A percentile compares a stretch with the other conserved stretches of the same genome.
Evolutionary conservation across 2,113 vertebrate genomes (phyloP).

Genomic region (Brachyistius frenatus): DNA sequence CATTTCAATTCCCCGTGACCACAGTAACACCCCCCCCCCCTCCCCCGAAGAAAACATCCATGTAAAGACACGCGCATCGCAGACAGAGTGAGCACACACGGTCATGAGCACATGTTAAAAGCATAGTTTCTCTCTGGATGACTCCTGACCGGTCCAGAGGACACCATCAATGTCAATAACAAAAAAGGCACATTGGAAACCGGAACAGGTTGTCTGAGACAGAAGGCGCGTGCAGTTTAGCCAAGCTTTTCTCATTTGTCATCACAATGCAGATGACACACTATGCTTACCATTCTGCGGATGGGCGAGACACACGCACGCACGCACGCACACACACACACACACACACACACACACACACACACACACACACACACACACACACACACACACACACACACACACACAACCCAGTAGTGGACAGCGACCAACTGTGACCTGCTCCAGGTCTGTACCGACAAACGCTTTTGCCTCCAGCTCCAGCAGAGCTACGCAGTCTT

Average conservation of each 20-base stretch:
- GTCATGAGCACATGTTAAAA: slow-evolving; percentile 21
- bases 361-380: background rate
- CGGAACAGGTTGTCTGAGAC: slow-evolving; percentile 10
- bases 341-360: no score
- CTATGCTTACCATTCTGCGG: slow-evolving; percentile 76
- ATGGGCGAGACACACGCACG: slow-evolving; percentile 25
- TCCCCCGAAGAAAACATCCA: slow-evolving; percentile 10
- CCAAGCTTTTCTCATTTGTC: slow-evolving; percentile 20
- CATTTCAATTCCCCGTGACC: slow-evolving; percentile 4
- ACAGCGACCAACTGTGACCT: slow-evolving; percentile 33
- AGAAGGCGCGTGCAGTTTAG: slow-evolving; percentile 5
- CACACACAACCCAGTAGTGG: slow-evolving; percentile 20
- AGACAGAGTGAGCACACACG: background rate
- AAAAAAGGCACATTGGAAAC: slow-evolving; percentile 23
- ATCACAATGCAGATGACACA: slow-evolving; percentile 53
- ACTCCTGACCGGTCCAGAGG: slow-evolving; percentile 13
- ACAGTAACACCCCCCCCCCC: slow-evolving; percentile 13
- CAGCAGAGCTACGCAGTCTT: slow-evolving; percentile 27
- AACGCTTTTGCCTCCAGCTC: slow-evolving; percentile 35
- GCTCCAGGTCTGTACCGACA: slow-evolving; percentile 44
- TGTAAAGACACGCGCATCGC: background rate
- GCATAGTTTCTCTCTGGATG: background rate
- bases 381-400: background rate
- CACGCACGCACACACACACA: no score
- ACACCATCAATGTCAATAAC: slow-evolving; percentile 13